Evolutionary conservation across 1,140 invertebrate species (phyloP).

Genomic region (Hormaphis cornu): DNA sequence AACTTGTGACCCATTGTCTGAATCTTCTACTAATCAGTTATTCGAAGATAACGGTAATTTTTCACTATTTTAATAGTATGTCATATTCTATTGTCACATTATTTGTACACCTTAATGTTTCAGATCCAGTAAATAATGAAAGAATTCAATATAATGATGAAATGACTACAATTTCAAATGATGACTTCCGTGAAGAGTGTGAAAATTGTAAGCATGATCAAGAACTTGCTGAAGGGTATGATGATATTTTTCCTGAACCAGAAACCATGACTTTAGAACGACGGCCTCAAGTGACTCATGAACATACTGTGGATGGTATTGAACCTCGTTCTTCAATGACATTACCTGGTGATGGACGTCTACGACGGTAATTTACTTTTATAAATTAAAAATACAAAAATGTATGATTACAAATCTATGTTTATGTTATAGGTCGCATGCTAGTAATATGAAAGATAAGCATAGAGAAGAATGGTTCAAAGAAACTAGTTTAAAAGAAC

Average conservation of each 20-base stretch:
- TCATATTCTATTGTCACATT: background rate
- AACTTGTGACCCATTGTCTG: background rate
- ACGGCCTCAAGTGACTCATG: slow-evolving; percentile 39
- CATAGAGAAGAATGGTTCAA: slow-evolving; percentile 1
- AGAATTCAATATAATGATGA: background rate
- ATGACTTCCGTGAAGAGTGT: slow-evolving; percentile 70
- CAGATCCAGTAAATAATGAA: background rate
- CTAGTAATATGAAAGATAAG: slow-evolving; percentile 2
- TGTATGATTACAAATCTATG: no score
- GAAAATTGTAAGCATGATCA: slow-evolving; percentile 56
- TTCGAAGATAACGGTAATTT: background rate
- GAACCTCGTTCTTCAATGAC: slow-evolving; percentile 24
- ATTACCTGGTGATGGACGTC: slow-evolving; percentile 1
- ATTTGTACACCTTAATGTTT: background rate
- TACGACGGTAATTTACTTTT: slow-evolving; percentile 1
- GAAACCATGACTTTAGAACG: slow-evolving; percentile 63
- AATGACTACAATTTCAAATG: slow-evolving; percentile 40
- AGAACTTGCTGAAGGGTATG: slow-evolving; percentile 48
- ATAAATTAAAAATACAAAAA: no score
- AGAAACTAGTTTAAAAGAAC: slow-evolving; percentile 25
- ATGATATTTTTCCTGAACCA: slow-evolving; percentile 53
- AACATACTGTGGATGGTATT: background rate
- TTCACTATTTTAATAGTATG: background rate
- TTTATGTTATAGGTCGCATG: background rate
- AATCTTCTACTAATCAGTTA: background rate